Evolutionary conservation across 1,140 invertebrate genomes (phyloP).

Genomic region (Drosophila arizonae): DNA sequence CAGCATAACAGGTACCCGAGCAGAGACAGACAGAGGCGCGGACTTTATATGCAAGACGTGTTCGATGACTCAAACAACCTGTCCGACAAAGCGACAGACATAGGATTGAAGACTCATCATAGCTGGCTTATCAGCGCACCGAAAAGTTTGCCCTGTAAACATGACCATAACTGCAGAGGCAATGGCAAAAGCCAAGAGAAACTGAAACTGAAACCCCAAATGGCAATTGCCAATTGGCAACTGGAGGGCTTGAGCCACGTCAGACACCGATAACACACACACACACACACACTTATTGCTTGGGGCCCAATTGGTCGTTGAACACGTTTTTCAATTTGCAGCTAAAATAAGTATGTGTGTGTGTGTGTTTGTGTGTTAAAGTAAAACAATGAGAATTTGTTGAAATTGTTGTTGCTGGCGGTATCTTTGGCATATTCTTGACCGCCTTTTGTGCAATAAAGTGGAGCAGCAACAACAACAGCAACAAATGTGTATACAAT

Average conservation of each 20-base stretch:
- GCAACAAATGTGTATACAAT: conserved; percentile 67
- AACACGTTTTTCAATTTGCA: conserved; percentile 61
- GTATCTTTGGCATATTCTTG: conserved; percentile 43
- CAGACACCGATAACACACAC: conserved; percentile 25
- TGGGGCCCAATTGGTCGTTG: conserved; percentile 60
- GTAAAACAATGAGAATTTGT: conserved; percentile 52
- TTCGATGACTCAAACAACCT: conserved; percentile 48
- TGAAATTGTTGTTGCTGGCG: conserved; percentile 19
- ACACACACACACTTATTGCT: background rate
- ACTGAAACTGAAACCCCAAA: conserved; percentile 27
- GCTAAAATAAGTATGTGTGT: conserved; percentile 15
- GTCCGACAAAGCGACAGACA: background rate
- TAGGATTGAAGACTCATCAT: conserved; percentile 1
- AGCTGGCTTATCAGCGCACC: conserved; percentile 66
- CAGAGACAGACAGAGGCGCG: background rate
- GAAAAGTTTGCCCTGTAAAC: conserved; percentile 70
- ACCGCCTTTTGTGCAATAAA: conserved; percentile 53
- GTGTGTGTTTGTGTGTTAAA: conserved; percentile 1
- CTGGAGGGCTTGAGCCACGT: conserved; percentile 11
- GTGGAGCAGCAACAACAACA: conserved; percentile 38
- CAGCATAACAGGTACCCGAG: conserved; percentile 32
- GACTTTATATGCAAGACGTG: conserved; percentile 36
- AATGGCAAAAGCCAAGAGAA: conserved; percentile 4
- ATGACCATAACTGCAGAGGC: conserved; percentile 31
- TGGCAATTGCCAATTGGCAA: conserved; percentile 15